These are phyloP conservation scores for Tylochromis polylepis DNA, from an alignment of 2,113 vertebrate species.

Conservation along the genomic window DNA sequence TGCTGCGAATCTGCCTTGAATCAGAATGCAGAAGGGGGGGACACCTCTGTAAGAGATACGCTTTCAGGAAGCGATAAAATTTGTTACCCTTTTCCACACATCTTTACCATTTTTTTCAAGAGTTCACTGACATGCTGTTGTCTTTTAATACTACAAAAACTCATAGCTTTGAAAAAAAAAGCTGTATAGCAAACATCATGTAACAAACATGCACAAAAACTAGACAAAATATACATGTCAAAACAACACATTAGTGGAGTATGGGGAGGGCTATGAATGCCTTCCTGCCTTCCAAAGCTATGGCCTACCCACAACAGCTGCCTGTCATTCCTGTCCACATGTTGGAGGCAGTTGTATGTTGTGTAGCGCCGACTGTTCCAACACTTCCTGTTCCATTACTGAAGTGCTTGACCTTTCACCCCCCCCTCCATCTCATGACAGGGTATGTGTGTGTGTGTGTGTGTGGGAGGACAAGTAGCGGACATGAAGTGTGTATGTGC, in stretches of 20 bases:
- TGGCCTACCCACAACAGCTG: conserved; percentile 63
- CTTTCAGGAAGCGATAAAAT: conserved; percentile 35
- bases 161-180: not conserved
- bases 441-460: conserved; percentile 38
- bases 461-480: conserved; percentile 58
- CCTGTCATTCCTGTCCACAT: conserved; percentile 68
- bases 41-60: conserved; percentile 22
- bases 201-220: not conserved
- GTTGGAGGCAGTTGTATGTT: conserved; percentile 64
- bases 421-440: conserved; percentile 48
- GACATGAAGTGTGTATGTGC: conserved; percentile 37
- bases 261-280: conserved; percentile 19
- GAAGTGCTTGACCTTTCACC: conserved; percentile 71
- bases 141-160: not conserved
- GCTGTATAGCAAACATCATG: not conserved
- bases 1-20: conserved; percentile 44
- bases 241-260: conserved; percentile 24
- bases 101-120: not conserved
- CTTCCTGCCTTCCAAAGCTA: conserved; percentile 32
- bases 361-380: conserved; percentile 60
- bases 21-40: not conserved
- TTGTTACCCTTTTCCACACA: conserved; percentile 16
- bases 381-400: conserved; percentile 74
- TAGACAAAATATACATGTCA: conserved; percentile 14
- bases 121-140: not conserved